Evolutionary conservation across 2,797 vertebrate species (phyloP).

Genomic region (Rhabdophis nuchalis): DNA sequence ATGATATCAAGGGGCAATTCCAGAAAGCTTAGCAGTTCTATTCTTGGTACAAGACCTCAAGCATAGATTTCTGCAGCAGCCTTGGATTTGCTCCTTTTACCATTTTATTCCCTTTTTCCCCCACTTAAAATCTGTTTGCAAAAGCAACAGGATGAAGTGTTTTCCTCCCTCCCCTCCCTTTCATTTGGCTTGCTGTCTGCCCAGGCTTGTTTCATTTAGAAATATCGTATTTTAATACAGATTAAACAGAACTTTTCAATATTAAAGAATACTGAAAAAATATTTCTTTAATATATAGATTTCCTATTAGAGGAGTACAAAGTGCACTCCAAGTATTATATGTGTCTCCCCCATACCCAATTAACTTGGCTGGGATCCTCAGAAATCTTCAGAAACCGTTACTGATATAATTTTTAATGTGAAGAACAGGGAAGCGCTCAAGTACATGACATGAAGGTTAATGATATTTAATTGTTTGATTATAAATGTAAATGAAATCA

Average conservation of each 20-base stretch:
- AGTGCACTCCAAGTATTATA: neutral
- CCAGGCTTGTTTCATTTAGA: neutral
- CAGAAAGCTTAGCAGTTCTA: neutral
- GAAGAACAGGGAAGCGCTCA: neutral
- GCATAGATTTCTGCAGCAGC: neutral
- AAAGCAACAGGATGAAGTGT: neutral
- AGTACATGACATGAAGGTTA: neutral
- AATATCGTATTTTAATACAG: neutral
- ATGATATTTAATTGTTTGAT: neutral
- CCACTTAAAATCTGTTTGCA: neutral
- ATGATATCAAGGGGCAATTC: neutral
- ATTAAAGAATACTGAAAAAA: neutral
- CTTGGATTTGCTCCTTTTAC: neutral
- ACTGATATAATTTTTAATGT: neutral
- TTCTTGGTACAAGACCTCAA: neutral
- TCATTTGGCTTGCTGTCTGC: neutral
- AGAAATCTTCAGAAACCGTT: neutral
- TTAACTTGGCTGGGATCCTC: neutral
- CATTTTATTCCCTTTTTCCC: neutral
- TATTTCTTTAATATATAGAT: neutral
- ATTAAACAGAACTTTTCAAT: neutral
- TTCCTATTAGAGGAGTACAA: neutral
- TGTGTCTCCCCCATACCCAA: neutral
- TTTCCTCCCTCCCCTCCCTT: neutral
- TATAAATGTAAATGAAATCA: neutral